Conservation (phyloP, 2,113 vertebrate species). For the Natator depressus region DNA sequence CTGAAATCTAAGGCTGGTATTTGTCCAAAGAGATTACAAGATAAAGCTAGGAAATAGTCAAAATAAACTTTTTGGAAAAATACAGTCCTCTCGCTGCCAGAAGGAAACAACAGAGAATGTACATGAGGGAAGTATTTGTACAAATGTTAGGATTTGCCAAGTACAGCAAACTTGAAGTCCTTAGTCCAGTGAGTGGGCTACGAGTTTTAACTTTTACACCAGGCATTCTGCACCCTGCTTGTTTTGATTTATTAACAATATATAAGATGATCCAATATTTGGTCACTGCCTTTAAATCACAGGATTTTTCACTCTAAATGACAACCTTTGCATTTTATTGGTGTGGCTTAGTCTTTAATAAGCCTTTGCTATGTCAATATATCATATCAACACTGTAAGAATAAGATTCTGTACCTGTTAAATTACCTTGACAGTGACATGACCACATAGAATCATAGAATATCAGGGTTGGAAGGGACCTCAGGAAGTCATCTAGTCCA, state of each 20-base stretch:
- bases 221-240: slow-evolving; percentile 27
- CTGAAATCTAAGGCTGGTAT: not conserved
- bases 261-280: slow-evolving; percentile 69
- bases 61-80: not conserved
- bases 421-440: slow-evolving; percentile 58
- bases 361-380: slow-evolving; percentile 55
- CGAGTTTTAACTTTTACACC: slow-evolving; percentile 32
- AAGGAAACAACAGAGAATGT: not conserved
- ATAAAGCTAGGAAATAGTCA: not conserved
- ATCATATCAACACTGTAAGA: slow-evolving; percentile 66
- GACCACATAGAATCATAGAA: not conserved
- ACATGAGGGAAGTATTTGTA: not conserved
- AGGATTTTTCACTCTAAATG: slow-evolving; percentile 72
- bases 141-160: accelerated
- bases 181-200: not conserved
- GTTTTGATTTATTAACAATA: slow-evolving; percentile 72
- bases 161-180: not conserved
- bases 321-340: slow-evolving; percentile 75
- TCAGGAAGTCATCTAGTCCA: no score
- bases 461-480: no score
- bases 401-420: slow-evolving; percentile 46
- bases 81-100: accelerated
- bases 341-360: slow-evolving; percentile 70
- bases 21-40: not conserved
- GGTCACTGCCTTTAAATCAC: slow-evolving; percentile 66